phyloP scores from a whole-genome alignment of 2,797 vertebrate species.

The Hippoglossus hippoglossus region DNA sequence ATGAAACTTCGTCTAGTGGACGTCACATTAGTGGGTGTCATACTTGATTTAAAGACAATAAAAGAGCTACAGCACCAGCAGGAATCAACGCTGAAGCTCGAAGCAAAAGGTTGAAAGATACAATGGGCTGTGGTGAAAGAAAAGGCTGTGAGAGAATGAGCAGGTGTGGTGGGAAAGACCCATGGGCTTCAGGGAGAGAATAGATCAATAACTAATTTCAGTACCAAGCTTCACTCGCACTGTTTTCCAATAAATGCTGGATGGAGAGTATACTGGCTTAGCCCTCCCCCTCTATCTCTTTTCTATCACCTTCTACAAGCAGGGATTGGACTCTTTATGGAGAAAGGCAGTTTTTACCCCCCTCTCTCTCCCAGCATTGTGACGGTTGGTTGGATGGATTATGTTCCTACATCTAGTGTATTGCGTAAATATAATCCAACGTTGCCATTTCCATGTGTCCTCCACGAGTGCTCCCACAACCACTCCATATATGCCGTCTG shows the following conservation, averaged over 20 bases:
- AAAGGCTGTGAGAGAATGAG: conserved; percentile 78
- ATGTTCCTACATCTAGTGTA: conserved; percentile 56
- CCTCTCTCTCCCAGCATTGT: conserved; percentile 15
- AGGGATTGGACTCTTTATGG: conserved; percentile 62
- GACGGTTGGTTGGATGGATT: conserved; percentile 68
- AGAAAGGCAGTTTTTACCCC: conserved; percentile 47
- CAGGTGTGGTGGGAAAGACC: conserved; percentile 82
- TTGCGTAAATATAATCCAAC: conserved; percentile 67
- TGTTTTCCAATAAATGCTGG: conserved; percentile 86
- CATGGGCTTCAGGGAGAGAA: conserved; percentile 81
- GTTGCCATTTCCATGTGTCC: conserved; percentile 66
- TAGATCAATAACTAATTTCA: conserved; percentile 88
- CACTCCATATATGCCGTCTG: conserved; percentile 52
- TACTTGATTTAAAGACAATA: conserved; percentile 19
- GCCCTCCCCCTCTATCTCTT: conserved; percentile 77
- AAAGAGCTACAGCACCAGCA: conserved; percentile 30
- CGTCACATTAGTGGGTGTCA: neutral
- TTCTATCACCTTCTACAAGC: conserved; percentile 74
- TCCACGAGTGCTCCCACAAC: conserved; percentile 55
- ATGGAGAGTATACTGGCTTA: conserved; percentile 75
- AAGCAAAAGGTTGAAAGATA: conserved; percentile 47
- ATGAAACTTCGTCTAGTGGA: conserved; percentile 11
- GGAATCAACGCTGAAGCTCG: conserved; percentile 28
- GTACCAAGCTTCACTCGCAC: conserved; percentile 81
- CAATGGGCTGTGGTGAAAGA: conserved; percentile 62